phyloP scores from a whole-genome alignment of 2,888 invertebrate genomes.

The Melanchra persicariae region DNA sequence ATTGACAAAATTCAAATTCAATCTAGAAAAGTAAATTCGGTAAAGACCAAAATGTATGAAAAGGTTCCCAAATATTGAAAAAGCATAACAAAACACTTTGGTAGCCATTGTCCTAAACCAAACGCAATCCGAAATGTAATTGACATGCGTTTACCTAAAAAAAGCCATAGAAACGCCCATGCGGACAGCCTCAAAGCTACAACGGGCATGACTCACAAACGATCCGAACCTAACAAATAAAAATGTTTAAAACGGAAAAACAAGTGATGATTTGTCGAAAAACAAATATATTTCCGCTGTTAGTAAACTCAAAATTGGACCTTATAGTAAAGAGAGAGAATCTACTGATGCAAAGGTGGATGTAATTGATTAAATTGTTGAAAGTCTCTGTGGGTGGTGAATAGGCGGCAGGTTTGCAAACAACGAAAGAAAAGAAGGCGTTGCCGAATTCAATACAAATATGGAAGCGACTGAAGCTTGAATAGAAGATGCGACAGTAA shows the following conservation, averaged over 20 bases:
- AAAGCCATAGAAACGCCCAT: constrained; percentile 75
- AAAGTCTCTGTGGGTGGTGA: constrained; percentile 83
- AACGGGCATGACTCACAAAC: constrained; percentile 83
- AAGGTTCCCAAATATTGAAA: constrained; percentile 3
- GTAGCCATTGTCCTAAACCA: constrained; percentile 64
- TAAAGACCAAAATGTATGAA: not conserved
- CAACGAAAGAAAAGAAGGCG: constrained; percentile 82
- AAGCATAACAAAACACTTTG: constrained; percentile 34
- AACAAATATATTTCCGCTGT: constrained; percentile 44
- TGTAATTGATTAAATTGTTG: constrained; percentile 59
- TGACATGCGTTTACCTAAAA: constrained; percentile 74
- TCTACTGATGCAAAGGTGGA: not conserved
- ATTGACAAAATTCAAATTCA: no score
- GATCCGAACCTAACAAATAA: constrained; percentile 80
- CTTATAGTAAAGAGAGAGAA: constrained; percentile 39
- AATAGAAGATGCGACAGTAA: constrained; percentile 78
- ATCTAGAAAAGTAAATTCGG: no score
- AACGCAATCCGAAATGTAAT: constrained; percentile 77
- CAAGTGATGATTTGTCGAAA: constrained; percentile 77
- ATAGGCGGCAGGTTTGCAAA: constrained; percentile 88
- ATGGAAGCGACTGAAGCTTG: constrained; percentile 76
- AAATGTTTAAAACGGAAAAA: constrained; percentile 77
- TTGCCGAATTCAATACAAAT: constrained; percentile 77
- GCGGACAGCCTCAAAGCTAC: constrained; percentile 81
- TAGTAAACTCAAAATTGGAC: constrained; percentile 58